These are phyloP conservation scores for Macrosteles quadrilineatus DNA, from an alignment of 1,140 invertebrate species.

Conservation along the genomic window DNA sequence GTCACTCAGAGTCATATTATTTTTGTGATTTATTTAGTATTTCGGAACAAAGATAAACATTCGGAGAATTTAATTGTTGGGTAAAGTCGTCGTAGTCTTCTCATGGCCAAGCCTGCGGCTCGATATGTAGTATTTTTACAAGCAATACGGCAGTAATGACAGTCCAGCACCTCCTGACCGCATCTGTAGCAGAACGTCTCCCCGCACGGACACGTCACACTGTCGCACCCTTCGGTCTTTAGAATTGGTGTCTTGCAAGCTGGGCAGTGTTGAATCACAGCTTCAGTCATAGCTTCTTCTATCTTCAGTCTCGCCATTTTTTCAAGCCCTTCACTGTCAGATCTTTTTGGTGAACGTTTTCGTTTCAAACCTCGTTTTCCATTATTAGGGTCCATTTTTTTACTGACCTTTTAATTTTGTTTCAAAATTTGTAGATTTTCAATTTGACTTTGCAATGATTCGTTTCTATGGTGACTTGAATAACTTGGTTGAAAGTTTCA, in stretches of 20 bases:
- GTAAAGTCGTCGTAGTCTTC: neutral
- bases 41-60: neutral
- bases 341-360: neutral
- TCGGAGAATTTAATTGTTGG: neutral
- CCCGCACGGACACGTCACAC: neutral
- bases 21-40: too few relatives aligned
- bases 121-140: too few relatives aligned
- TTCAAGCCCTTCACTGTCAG: neutral
- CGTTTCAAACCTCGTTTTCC: neutral
- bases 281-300: slow-evolving; percentile 11
- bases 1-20: too few relatives aligned
- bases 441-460: too few relatives aligned
- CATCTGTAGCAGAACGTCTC: slow-evolving; percentile 7
- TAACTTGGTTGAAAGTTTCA: too few relatives aligned
- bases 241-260: neutral
- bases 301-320: neutral
- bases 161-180: neutral
- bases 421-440: too few relatives aligned
- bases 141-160: neutral
- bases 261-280: neutral
- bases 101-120: neutral
- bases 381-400: too few relatives aligned
- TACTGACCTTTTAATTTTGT: too few relatives aligned
- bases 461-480: too few relatives aligned
- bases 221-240: neutral